A percentile compares a stretch with the other conserved stretches of the same genome.
These are phyloP conservation scores for Podotricha telesiphe DNA, from an alignment of 2,888 invertebrate genomes.

Conservation along the genomic window DNA sequence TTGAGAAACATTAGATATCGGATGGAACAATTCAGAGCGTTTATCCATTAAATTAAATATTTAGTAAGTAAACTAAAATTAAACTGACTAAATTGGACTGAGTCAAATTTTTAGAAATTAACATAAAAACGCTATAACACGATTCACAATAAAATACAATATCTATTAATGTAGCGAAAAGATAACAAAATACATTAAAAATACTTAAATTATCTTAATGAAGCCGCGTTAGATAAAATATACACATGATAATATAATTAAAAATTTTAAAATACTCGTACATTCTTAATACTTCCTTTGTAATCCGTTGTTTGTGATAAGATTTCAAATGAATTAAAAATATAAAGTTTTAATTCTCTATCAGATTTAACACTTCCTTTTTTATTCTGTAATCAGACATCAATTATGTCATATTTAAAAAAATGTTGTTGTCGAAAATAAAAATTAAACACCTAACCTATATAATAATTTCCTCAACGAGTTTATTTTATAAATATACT, in stretches of 20 bases:
- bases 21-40: no score
- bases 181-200: constrained; percentile 21
- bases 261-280: constrained; percentile 2
- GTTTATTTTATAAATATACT: no score
- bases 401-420: no score
- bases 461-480: no score
- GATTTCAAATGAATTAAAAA: neutral
- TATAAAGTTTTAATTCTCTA: neutral
- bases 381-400: neutral
- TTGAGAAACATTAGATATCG: no score
- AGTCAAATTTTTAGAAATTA: constrained; percentile 8
- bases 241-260: constrained; percentile 11
- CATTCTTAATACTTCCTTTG: constrained; percentile 15
- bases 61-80: neutral
- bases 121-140: constrained; percentile 13
- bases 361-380: neutral
- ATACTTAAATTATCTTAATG: constrained; percentile 18
- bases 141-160: constrained; percentile 14
- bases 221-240: constrained; percentile 16
- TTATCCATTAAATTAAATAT: neutral
- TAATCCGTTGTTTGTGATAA: constrained; percentile 13
- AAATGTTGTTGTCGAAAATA: no score
- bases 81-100: neutral
- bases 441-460: no score
- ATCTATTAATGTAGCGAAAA: constrained; percentile 18